Percentiles rank a stretch among this genome's conserved stretches.
Evolutionary conservation across 2,888 invertebrate genomes (phyloP).

Genomic region (Hyppa rectilinea): DNA sequence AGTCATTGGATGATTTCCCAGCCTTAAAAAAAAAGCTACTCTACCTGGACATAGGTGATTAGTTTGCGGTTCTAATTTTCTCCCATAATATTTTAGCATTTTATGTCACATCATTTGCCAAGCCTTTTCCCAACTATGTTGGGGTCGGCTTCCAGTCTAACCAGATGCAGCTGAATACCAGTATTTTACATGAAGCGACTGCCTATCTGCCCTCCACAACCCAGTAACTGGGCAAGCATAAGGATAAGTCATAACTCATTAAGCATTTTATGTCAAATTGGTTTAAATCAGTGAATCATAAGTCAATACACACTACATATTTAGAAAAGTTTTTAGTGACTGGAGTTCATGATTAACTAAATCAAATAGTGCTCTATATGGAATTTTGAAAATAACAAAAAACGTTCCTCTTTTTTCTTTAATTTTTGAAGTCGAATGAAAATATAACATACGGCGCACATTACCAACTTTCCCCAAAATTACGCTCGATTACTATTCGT

Average conservation of each 20-base stretch:
- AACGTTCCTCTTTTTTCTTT: neutral
- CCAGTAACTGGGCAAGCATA: too few species aligned
- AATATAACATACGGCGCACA: neutral
- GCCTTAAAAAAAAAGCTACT: too few species aligned
- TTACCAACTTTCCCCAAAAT: neutral
- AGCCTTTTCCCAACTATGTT: too few species aligned
- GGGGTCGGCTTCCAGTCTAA: too few species aligned
- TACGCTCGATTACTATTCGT: neutral
- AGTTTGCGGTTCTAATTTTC: neutral
- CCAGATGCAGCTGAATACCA: too few species aligned
- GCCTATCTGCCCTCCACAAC: too few species aligned
- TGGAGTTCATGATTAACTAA: neutral
- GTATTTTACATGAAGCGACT: too few species aligned
- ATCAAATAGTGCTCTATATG: neutral
- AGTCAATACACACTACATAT: neutral
- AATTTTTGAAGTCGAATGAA: too few species aligned
- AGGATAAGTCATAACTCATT: too few species aligned
- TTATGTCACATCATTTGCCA: too few species aligned
- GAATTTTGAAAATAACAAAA: neutral
- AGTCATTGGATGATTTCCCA: too few species aligned
- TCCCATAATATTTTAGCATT: neutral
- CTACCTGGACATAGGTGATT: too few species aligned
- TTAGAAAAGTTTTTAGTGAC: neutral
- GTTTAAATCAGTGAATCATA: neutral
- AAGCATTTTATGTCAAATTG: neutral